Evolutionary conservation across 2,888 invertebrate genomes (phyloP), one percentile per base, ranked within the genome.

Genomic region (Lordiphosa andalusiaca): DNA sequence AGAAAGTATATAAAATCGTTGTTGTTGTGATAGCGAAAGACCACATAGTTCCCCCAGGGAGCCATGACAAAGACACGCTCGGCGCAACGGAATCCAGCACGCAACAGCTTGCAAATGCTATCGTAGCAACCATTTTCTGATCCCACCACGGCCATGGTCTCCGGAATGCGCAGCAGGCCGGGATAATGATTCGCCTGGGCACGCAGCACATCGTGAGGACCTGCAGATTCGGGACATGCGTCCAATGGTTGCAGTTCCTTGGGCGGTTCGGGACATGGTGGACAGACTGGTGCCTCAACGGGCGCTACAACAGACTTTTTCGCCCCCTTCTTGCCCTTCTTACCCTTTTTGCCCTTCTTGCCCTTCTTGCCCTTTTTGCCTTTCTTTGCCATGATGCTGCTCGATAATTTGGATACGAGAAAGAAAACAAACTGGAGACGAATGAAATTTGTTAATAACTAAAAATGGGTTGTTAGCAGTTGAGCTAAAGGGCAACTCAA

Each of bases 31-130:
- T 72, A 81, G 3, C 82, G 85, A 40, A 89, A 88, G 1, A 84
- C 80, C 1, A 88, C 86, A 55, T 88, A 89, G 36, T 88, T 88
- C 54, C 89, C 88, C 87, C 88, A 89, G 1, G 88, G 88, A 0
- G 88, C 87, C 87, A 89, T 87, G 0, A 77, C 73, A 19, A 88
- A 74, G 21, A 87, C 78, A 23, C 88, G 85, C 70, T 88, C 87
- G 7, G 88, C 82, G 62, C 85, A 87, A 35, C 84, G 85, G 58
- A 88, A 84, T 3, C 73, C 86, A 3, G 83, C 71, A 6, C 75
- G 69, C 1, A 88, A 49, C 9, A 87, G 64, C 55, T 80, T 84
- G 36, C 85, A 84, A 42, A 87, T 67, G 62, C 87, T 88, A 19
- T 80, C 80, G 50, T 86, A 85, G 71, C 73, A 81, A 6, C 87